Percentiles rank a stretch among this genome's conserved stretches.
These are phyloP conservation scores for Tretioscincus oriximinensis DNA, from an alignment of 2,113 vertebrate species.

Conservation along the genomic window DNA sequence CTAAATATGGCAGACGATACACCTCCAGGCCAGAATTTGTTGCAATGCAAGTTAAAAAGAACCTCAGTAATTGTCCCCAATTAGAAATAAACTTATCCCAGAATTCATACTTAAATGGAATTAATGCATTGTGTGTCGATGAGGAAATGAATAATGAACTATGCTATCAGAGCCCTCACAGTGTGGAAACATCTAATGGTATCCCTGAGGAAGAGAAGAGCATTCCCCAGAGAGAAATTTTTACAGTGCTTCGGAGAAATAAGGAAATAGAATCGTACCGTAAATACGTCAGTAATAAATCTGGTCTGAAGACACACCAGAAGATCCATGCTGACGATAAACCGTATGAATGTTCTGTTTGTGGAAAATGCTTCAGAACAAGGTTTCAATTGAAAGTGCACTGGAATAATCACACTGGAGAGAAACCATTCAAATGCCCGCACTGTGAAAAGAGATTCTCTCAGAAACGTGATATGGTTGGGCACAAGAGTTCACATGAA, in stretches of 20 bases:
- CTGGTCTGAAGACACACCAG: background rate
- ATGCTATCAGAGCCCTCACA: background rate
- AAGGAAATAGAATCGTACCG: background rate
- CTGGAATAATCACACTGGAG: background rate
- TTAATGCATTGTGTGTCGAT: background rate
- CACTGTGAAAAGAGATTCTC: background rate
- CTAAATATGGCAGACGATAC: background rate
- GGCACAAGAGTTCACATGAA: background rate
- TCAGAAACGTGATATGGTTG: background rate
- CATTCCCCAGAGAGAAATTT: background rate
- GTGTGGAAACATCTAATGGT: background rate
- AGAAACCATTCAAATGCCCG: background rate
- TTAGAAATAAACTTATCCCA: background rate
- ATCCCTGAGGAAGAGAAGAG: background rate
- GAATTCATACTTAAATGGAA: background rate
- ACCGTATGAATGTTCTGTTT: background rate
- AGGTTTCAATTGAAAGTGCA: background rate
- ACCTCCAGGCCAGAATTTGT: background rate
- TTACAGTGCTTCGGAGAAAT: background rate
- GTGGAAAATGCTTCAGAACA: background rate
- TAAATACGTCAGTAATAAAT: background rate
- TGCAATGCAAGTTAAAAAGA: background rate
- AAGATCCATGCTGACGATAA: background rate
- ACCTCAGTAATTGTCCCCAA: background rate
- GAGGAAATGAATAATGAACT: background rate